Percentiles rank a stretch among this genome's conserved stretches.
Conservation (phyloP, 2,113 vertebrate genomes). For the Centropristis striata region DNA sequence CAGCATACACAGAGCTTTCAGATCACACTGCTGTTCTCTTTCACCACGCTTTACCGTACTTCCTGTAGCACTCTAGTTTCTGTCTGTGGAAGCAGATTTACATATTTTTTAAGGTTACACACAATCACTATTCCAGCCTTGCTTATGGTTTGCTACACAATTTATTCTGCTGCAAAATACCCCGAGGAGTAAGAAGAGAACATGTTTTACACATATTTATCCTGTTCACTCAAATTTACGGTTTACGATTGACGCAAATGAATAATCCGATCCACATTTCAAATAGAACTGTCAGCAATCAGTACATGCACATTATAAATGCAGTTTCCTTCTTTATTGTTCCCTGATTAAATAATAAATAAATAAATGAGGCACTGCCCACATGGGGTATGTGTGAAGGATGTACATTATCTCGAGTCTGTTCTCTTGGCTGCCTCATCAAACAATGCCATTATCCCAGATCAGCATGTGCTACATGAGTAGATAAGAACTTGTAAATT, state of each 20-base stretch:
- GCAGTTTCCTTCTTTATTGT: neutral
- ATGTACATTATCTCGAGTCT: slow-evolving; percentile 59
- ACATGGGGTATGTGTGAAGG: slow-evolving; percentile 27
- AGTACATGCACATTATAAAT: slow-evolving; percentile 1
- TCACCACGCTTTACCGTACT: neutral
- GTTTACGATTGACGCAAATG: slow-evolving; percentile 22
- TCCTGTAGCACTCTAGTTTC: neutral
- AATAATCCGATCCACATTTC: slow-evolving; percentile 6
- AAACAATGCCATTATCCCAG: slow-evolving; percentile 70
- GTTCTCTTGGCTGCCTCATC: slow-evolving; percentile 64
- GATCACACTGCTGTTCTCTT: slow-evolving; percentile 34
- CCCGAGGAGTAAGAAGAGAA: neutral
- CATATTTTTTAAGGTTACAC: slow-evolving; percentile 36
- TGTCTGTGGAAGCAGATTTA: slow-evolving; percentile 29
- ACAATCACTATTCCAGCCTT: slow-evolving; percentile 22
- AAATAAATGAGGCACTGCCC: slow-evolving; percentile 6
- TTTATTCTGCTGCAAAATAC: slow-evolving; percentile 17
- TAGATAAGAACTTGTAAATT: slow-evolving; percentile 72
- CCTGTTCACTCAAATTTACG: slow-evolving; percentile 1
- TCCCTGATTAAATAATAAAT: neutral
- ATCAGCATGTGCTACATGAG: slow-evolving; percentile 61
- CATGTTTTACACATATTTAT: slow-evolving; percentile 18
- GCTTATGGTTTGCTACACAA: slow-evolving; percentile 27
- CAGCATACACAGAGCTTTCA: slow-evolving; percentile 9
- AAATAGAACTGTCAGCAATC: neutral